These are phyloP conservation scores for Zaprionus inermis DNA, from an alignment of 1,140 invertebrate species.

Conservation along the genomic window DNA sequence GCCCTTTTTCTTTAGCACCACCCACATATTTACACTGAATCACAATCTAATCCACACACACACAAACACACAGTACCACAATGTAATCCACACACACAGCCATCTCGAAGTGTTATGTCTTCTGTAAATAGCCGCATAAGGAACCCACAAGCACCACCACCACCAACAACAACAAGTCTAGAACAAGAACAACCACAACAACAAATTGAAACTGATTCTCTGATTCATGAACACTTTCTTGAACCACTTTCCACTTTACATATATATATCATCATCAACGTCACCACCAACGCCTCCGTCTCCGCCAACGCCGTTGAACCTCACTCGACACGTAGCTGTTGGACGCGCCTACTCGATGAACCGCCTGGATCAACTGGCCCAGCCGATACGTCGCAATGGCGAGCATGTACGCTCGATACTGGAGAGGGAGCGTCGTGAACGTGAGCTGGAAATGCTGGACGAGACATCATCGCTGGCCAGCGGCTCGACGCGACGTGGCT, in stretches of 20 bases:
- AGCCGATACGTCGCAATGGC: slow-evolving; percentile 87
- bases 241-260: slow-evolving; percentile 72
- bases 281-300: slow-evolving; percentile 9
- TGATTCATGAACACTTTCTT: slow-evolving; percentile 54
- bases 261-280: slow-evolving; percentile 29
- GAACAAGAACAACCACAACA: slow-evolving; percentile 11
- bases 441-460: slow-evolving; percentile 78
- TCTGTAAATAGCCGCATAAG: slow-evolving; percentile 52
- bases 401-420: slow-evolving; percentile 83
- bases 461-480: slow-evolving; percentile 76
- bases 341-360: slow-evolving; percentile 95
- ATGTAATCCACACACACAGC: neutral
- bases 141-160: slow-evolving; percentile 49
- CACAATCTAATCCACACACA: neutral
- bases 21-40: neutral
- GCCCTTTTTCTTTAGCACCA: slow-evolving; percentile 16
- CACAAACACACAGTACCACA: slow-evolving; percentile 5
- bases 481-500: slow-evolving; percentile 34
- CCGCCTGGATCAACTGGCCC: slow-evolving; percentile 92
- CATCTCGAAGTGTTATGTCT: slow-evolving; percentile 50
- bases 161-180: slow-evolving; percentile 24
- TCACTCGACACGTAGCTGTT: slow-evolving; percentile 4
- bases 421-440: slow-evolving; percentile 72
- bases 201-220: slow-evolving; percentile 22
- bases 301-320: too few relatives aligned